Conservation (phyloP, 2,797 vertebrate genomes). For the Sorex maritimensis region DNA sequence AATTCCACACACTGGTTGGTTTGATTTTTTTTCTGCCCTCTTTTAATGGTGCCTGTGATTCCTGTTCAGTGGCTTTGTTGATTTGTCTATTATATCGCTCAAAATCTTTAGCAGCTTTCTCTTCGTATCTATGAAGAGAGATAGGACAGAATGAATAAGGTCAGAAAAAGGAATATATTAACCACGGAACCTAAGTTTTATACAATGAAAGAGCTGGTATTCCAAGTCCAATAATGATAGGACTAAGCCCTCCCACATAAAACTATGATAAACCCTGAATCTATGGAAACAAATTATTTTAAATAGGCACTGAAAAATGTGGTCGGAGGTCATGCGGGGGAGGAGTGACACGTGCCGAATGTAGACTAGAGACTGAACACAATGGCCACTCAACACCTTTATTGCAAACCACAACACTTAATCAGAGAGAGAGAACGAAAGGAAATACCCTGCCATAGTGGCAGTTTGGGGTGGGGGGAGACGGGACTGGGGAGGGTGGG, state of each 20-base stretch:
- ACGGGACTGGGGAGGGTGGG: too few species aligned
- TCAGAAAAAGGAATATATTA: slow-evolving; percentile 64
- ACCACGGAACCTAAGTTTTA: slow-evolving; percentile 44
- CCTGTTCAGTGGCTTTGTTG: slow-evolving; percentile 89
- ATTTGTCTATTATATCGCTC: slow-evolving; percentile 93
- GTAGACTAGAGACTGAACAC: too few species aligned
- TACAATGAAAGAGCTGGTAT: slow-evolving; percentile 17
- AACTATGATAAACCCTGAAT: slow-evolving; percentile 26
- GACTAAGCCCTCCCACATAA: neutral
- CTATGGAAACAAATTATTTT: slow-evolving; percentile 39
- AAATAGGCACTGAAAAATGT: slow-evolving; percentile 7
- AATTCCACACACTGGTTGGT: slow-evolving; percentile 69
- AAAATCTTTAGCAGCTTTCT: slow-evolving; percentile 93
- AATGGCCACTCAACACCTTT: too few species aligned
- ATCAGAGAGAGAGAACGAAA: too few species aligned
- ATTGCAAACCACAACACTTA: too few species aligned
- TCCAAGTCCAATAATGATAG: neutral
- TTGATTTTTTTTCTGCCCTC: slow-evolving; percentile 86
- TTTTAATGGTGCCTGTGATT: slow-evolving; percentile 79
- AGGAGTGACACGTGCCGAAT: too few species aligned
- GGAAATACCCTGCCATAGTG: too few species aligned
- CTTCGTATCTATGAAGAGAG: slow-evolving; percentile 93
- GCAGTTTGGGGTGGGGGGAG: too few species aligned
- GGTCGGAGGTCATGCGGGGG: too few species aligned
- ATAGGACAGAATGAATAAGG: slow-evolving; percentile 62